Conservation (phyloP, 2,113 vertebrate species). For the Sinocyclocheilus anophthalmus region DNA sequence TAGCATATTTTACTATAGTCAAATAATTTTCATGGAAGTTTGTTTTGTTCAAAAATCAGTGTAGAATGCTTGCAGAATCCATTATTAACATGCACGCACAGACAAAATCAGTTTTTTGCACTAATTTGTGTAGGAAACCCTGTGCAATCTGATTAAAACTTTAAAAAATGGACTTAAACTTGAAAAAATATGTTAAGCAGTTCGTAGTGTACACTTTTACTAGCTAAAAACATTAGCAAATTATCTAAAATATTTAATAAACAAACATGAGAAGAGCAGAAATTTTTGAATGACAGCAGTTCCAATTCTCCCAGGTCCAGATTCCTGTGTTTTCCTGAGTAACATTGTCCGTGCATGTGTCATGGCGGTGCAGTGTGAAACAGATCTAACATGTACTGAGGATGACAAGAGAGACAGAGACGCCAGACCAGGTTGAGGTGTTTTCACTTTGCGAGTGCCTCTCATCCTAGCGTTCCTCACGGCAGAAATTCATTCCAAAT, state of each 20-base stretch:
- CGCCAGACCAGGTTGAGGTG: constrained; percentile 43
- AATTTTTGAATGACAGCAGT: background rate
- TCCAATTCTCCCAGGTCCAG: background rate
- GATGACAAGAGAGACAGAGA: constrained; percentile 43
- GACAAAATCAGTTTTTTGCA: background rate
- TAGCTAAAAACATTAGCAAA: background rate
- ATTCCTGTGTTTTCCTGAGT: background rate
- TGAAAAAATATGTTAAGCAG: background rate
- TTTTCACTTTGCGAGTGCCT: constrained; percentile 48
- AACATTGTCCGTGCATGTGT: background rate
- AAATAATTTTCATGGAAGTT: background rate
- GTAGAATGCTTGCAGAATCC: background rate
- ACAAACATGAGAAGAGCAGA: background rate
- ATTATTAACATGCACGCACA: background rate
- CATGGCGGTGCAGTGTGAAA: background rate
- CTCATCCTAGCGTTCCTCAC: constrained; percentile 8
- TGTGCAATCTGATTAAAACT: background rate
- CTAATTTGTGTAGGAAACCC: background rate
- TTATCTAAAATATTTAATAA: background rate
- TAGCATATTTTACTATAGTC: background rate
- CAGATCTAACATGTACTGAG: constrained; percentile 9
- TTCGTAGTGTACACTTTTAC: background rate
- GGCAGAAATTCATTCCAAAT: constrained; percentile 22
- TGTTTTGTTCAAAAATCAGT: background rate
- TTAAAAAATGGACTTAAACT: background rate